Conservation (phyloP, 2,888 invertebrate species). For the Diloba caeruleocephala region DNA sequence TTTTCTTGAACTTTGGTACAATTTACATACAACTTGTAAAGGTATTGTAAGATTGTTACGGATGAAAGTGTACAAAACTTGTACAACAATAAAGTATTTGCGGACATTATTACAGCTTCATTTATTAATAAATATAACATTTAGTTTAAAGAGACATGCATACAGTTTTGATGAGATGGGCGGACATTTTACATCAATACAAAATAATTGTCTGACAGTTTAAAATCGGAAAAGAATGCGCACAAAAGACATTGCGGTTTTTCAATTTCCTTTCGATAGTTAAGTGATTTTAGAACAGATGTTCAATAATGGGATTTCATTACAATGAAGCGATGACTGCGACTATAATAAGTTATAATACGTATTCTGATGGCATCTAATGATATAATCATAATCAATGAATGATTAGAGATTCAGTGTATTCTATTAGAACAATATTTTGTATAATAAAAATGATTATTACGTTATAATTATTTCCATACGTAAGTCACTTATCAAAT, state of each 20-base stretch:
- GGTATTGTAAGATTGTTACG: not conserved
- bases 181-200: slow-evolving; percentile 72
- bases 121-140: slow-evolving; percentile 21
- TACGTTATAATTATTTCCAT: too few relatives aligned
- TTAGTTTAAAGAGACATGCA: slow-evolving; percentile 25
- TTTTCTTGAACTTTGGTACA: slow-evolving; percentile 7
- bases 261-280: slow-evolving; percentile 64
- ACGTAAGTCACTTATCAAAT: too few relatives aligned
- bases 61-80: not conserved
- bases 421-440: too few relatives aligned
- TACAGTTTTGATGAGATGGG: slow-evolving; percentile 69
- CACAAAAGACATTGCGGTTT: slow-evolving; percentile 65
- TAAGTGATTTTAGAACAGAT: slow-evolving; percentile 70
- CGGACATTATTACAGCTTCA: slow-evolving; percentile 1
- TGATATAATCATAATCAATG: too few relatives aligned
- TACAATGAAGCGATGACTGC: slow-evolving; percentile 63
- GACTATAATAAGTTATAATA: too few relatives aligned
- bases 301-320: slow-evolving; percentile 55
- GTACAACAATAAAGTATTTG: not conserved
- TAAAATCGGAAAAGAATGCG: slow-evolving; percentile 59
- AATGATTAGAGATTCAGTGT: too few relatives aligned
- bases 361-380: too few relatives aligned
- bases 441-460: too few relatives aligned
- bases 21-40: slow-evolving; percentile 14
- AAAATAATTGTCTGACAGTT: slow-evolving; percentile 80